Conservation (phyloP, 2,888 invertebrate species). For the Actias luna region DNA sequence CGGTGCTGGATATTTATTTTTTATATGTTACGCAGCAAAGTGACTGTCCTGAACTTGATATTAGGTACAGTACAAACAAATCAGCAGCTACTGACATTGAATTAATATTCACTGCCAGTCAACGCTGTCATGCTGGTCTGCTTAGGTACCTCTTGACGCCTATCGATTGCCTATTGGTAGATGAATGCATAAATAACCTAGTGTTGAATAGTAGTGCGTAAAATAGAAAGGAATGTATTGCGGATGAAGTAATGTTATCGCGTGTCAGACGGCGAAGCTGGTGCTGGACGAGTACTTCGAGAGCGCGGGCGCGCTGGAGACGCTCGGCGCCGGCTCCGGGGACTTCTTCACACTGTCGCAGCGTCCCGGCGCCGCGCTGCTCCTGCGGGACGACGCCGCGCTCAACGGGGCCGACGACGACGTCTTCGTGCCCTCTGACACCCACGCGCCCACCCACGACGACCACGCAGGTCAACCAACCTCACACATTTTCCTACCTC, state of each 20-base stretch:
- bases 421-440: slow-evolving; percentile 53
- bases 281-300: slow-evolving; percentile 93
- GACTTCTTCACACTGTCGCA: slow-evolving; percentile 80
- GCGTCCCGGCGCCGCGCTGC: slow-evolving; percentile 74
- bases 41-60: too few relatives aligned
- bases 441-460: slow-evolving; percentile 22
- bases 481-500: background rate
- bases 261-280: slow-evolving; percentile 89
- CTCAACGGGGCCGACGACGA: slow-evolving; percentile 74
- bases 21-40: too few relatives aligned
- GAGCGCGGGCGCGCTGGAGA: slow-evolving; percentile 74
- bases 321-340: slow-evolving; percentile 74
- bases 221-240: too few relatives aligned
- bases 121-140: too few relatives aligned
- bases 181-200: too few relatives aligned
- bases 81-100: too few relatives aligned
- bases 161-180: too few relatives aligned
- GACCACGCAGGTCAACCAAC: slow-evolving; percentile 15
- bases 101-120: too few relatives aligned
- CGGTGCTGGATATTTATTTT: too few relatives aligned
- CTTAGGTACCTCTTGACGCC: too few relatives aligned
- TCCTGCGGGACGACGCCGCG: slow-evolving; percentile 69
- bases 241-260: background rate
- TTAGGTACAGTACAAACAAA: too few relatives aligned
- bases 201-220: too few relatives aligned